Conservation (phyloP, 2,113 vertebrate genomes). For the Dermatemys mawii region DNA sequence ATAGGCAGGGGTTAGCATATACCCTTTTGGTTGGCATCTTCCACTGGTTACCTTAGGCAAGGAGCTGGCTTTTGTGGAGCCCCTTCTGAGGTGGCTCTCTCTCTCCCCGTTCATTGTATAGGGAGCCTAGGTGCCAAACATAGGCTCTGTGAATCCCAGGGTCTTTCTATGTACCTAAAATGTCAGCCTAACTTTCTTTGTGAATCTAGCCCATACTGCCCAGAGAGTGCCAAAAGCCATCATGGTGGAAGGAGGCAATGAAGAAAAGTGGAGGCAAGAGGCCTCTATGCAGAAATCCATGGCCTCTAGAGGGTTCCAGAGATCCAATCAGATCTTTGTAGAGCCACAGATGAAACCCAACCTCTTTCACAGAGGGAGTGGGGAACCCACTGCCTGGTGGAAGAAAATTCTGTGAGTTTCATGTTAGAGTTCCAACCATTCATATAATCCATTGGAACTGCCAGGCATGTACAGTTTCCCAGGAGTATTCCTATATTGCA, state of each 20-base stretch:
- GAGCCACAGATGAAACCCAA: not conserved
- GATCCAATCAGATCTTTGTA: no score
- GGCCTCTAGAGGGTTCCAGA: not conserved
- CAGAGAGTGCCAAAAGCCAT: not conserved
- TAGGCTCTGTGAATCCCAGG: no score
- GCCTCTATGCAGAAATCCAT: not conserved
- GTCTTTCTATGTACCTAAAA: no score
- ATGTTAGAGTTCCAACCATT: not conserved
- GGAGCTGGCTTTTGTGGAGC: no score
- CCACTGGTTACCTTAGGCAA: no score
- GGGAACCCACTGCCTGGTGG: not conserved
- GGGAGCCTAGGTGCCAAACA: no score
- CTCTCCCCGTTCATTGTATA: no score
- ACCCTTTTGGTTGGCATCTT: no score
- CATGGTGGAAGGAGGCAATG: not conserved
- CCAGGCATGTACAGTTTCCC: conserved; percentile 2
- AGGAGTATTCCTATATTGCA: conserved; percentile 21
- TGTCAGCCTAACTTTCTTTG: no score
- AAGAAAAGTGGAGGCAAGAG: not conserved
- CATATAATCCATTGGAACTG: conserved; percentile 18
- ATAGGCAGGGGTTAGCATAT: no score
- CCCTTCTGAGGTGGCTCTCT: no score
- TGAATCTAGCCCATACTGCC: not conserved
- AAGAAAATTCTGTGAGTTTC: not conserved
- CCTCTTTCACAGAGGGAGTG: not conserved